phyloP scores from a whole-genome alignment of 2,113 vertebrate genomes.

The Catharus fuscescens region DNA sequence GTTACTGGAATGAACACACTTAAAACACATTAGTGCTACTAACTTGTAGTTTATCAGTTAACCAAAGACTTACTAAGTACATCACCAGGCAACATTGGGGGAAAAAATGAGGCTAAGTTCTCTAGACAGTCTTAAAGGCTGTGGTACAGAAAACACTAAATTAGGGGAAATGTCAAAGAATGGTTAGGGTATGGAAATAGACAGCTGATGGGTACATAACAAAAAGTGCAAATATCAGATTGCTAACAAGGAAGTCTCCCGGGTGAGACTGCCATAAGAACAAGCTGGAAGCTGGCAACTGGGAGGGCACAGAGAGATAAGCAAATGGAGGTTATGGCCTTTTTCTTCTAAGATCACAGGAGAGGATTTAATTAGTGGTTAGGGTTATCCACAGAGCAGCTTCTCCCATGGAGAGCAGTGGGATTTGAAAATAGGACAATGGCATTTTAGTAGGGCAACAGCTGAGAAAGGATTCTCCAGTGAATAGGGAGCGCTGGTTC shows the following conservation, averaged over 20 bases:
- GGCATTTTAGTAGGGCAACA: neutral
- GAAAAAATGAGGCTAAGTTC: neutral
- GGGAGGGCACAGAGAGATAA: neutral
- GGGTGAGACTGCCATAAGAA: neutral
- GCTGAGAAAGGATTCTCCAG: conserved; percentile 10
- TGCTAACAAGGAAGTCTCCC: neutral
- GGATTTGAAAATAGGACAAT: conserved; percentile 4
- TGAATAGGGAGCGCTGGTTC: neutral
- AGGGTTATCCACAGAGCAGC: neutral
- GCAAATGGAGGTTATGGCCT: neutral
- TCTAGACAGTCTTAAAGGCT: neutral
- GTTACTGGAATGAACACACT: neutral
- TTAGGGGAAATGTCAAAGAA: neutral
- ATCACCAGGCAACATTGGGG: neutral
- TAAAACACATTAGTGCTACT: neutral
- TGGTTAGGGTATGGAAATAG: neutral
- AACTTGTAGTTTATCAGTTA: neutral
- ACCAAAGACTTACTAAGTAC: rapidly evolving
- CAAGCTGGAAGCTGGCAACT: neutral
- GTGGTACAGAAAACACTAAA: neutral
- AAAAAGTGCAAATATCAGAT: neutral
- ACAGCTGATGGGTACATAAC: neutral
- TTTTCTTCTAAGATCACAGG: neutral
- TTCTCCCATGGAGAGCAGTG: neutral
- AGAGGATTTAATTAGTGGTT: neutral